These are phyloP conservation scores for Leptinotarsa rubiginosa DNA, from an alignment of 2,888 invertebrate genomes.

Conservation along the genomic window DNA sequence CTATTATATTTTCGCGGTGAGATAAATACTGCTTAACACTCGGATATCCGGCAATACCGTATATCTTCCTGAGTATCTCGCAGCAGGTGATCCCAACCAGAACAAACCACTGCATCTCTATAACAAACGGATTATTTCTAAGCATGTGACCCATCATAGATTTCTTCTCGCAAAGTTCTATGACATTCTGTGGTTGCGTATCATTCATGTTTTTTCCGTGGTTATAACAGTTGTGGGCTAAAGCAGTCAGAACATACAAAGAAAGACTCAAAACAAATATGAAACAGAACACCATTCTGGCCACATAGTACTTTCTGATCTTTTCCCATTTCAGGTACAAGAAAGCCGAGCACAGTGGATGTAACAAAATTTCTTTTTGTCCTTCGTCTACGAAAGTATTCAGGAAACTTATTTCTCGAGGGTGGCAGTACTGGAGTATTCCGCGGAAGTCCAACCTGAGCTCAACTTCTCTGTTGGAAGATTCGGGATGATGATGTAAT, in stretches of 20 bases:
- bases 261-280: conserved; percentile 85
- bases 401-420: conserved; percentile 86
- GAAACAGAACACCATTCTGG: conserved; percentile 81
- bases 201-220: conserved; percentile 78
- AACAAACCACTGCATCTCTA: conserved; percentile 88
- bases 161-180: conserved; percentile 82
- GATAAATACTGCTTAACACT: conserved; percentile 85
- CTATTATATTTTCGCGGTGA: conserved; percentile 87
- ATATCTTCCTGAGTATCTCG: conserved; percentile 83
- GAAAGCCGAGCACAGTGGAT: conserved; percentile 89
- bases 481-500: conserved; percentile 81
- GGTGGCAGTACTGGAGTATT: conserved; percentile 84
- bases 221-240: conserved; percentile 88
- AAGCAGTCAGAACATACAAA: conserved; percentile 82
- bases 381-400: conserved; percentile 91
- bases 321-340: conserved; percentile 91
- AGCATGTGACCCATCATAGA: conserved; percentile 82
- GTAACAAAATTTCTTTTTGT: conserved; percentile 86
- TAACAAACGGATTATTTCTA: conserved; percentile 79
- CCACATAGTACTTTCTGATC: conserved; percentile 88
- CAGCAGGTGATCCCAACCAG: conserved; percentile 82
- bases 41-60: conserved; percentile 85
- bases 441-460: conserved; percentile 85
- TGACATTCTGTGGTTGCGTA: conserved; percentile 77
- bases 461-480: conserved; percentile 83